Evolutionary conservation across 1,140 invertebrate genomes (phyloP).

Genomic region (Lethocerus indicus): DNA sequence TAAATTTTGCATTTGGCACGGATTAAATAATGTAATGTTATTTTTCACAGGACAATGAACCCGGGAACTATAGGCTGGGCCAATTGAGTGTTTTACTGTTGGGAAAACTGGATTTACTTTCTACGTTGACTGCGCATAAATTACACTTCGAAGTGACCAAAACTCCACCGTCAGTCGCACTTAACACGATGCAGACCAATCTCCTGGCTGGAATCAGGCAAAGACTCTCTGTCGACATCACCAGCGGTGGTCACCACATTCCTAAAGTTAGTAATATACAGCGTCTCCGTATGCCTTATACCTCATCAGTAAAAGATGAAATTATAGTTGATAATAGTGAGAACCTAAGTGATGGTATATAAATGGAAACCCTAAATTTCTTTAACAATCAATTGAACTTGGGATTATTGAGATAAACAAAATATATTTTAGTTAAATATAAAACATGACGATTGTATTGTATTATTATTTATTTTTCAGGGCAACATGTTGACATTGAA

Average conservation of each 20-base stretch:
- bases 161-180: constrained; percentile 23
- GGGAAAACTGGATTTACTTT: constrained; percentile 41
- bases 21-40: neutral
- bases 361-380: too few species aligned
- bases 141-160: constrained; percentile 26
- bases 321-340: too few species aligned
- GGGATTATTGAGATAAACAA: too few species aligned
- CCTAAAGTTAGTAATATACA: constrained; percentile 20
- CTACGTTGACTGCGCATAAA: constrained; percentile 26
- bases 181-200: constrained; percentile 23
- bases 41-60: constrained; percentile 21
- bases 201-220: constrained; percentile 33
- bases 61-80: constrained; percentile 25
- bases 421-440: too few species aligned
- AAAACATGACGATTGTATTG: too few species aligned
- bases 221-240: constrained; percentile 25
- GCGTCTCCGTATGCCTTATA: too few species aligned
- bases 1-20: neutral
- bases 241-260: constrained; percentile 29
- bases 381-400: too few species aligned
- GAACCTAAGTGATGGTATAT: too few species aligned
- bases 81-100: constrained; percentile 24
- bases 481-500: constrained; percentile 28
- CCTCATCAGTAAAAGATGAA: too few species aligned
- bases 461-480: too few species aligned